Conservation (phyloP, 1,140 invertebrate species). For the Drosophila repletoides region DNA sequence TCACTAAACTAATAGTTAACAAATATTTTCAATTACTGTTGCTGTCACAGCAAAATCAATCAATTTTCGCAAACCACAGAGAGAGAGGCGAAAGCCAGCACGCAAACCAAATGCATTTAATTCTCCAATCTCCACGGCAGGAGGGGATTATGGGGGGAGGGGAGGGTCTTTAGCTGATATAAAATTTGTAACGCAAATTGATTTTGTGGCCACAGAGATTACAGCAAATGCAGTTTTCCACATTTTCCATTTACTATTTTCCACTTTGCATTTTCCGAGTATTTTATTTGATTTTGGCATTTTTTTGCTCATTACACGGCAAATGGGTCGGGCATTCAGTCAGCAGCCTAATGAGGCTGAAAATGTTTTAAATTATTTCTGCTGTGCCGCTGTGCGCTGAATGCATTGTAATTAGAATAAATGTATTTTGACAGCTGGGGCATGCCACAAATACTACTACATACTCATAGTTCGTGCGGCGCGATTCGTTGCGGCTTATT, state of each 20-base stretch:
- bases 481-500: constrained; percentile 70
- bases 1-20: constrained; percentile 70
- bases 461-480: not conserved
- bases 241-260: constrained; percentile 36
- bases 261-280: constrained; percentile 1
- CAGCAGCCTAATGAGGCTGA: constrained; percentile 68
- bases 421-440: not conserved
- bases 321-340: constrained; percentile 33
- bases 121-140: constrained; percentile 38
- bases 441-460: not conserved
- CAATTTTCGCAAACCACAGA: constrained; percentile 67
- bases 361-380: constrained; percentile 58
- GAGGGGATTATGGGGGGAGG: not conserved
- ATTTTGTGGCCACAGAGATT: constrained; percentile 76
- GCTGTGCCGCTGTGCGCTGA: constrained; percentile 61
- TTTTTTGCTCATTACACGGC: constrained; percentile 15
- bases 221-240: constrained; percentile 70
- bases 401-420: constrained; percentile 59
- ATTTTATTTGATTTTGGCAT: constrained; percentile 25
- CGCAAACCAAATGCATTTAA: constrained; percentile 62
- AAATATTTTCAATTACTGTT: constrained; percentile 78
- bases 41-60: constrained; percentile 80
- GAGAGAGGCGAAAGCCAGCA: constrained; percentile 57
- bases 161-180: constrained; percentile 20
- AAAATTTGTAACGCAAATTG: constrained; percentile 69